Conservation (phyloP, 2,888 invertebrate genomes). For the Leuctra nigra region DNA sequence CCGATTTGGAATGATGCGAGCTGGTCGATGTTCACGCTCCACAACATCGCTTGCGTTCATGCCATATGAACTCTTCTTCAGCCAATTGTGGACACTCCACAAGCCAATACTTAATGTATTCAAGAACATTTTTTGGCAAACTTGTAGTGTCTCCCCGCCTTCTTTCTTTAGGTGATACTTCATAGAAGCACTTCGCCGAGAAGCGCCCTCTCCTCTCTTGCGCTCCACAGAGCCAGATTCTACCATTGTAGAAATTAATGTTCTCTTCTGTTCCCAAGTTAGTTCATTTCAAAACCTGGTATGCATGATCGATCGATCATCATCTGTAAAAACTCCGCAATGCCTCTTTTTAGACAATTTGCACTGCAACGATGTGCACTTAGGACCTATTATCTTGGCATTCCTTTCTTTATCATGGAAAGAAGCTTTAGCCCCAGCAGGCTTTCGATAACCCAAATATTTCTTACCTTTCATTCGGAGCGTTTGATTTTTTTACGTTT, state of each 20-base stretch:
- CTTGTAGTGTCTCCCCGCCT: not conserved
- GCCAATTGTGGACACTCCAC: constrained; percentile 13
- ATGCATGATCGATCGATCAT: constrained; percentile 21
- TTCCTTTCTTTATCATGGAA: not conserved
- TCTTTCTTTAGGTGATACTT: not conserved
- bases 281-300: constrained; percentile 24
- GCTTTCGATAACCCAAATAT: not conserved
- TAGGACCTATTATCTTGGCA: not conserved
- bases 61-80: not conserved
- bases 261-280: constrained; percentile 13
- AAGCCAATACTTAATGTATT: constrained; percentile 19
- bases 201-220: not conserved
- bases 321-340: constrained; percentile 16
- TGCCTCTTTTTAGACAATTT: constrained; percentile 7
- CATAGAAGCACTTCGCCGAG: not conserved
- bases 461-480: constrained; percentile 5
- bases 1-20: not conserved
- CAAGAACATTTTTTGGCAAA: constrained; percentile 22
- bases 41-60: not conserved
- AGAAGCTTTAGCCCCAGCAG: not conserved
- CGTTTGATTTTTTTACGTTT: too few relatives aligned
- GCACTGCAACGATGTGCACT: not conserved
- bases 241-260: constrained; percentile 11
- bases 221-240: not conserved
- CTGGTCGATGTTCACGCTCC: not conserved